phyloP scores from a whole-genome alignment of 2,113 vertebrate species.

The Actenoides hombroni region DNA sequence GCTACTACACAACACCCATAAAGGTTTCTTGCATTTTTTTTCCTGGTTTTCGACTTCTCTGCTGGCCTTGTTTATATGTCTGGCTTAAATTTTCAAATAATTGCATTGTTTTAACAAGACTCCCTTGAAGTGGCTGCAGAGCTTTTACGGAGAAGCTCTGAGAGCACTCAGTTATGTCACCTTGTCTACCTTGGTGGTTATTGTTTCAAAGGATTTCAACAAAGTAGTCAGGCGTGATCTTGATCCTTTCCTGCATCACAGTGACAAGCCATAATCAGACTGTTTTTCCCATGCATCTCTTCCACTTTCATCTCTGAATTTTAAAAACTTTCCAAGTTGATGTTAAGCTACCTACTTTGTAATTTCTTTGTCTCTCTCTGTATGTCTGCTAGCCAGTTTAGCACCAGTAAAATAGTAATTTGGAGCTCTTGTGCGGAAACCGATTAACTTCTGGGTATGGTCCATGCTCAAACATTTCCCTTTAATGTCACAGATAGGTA shows the following conservation, averaged over 20 bases:
- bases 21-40: background rate
- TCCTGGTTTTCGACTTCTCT: background rate
- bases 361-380: background rate
- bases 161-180: background rate
- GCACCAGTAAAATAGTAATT: background rate
- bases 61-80: background rate
- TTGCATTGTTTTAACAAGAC: background rate
- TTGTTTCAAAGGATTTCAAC: background rate
- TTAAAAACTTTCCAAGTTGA: background rate
- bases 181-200: background rate
- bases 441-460: background rate
- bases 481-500: accelerated
- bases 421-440: background rate
- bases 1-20: background rate
- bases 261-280: background rate
- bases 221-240: background rate
- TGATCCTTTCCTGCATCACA: background rate
- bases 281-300: background rate
- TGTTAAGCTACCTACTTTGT: background rate
- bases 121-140: background rate
- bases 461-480: background rate
- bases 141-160: background rate
- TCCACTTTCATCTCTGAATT: background rate
- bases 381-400: background rate
- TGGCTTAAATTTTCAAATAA: background rate